These are phyloP conservation scores for Drosophila prolongata DNA, from an alignment of 2,888 invertebrate species.

Conservation along the genomic window DNA sequence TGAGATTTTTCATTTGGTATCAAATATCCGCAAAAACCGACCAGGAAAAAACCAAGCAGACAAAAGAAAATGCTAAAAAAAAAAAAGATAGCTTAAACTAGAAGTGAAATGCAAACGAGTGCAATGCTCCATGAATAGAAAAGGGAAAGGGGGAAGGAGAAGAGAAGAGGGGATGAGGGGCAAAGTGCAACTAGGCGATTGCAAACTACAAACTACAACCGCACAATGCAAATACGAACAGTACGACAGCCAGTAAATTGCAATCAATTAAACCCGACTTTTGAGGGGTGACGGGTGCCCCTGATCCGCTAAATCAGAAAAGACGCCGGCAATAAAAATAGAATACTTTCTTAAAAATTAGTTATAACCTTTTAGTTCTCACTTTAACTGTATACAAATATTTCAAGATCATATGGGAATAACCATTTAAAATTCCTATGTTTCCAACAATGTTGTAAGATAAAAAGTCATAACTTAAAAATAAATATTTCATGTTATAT, in stretches of 20 bases:
- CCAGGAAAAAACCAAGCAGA: constrained; percentile 28
- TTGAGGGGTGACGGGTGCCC: constrained; percentile 34
- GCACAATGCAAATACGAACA: constrained; percentile 43
- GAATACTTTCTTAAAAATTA: background rate
- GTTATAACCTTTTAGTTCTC: too few relatives aligned
- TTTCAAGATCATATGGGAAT: too few relatives aligned
- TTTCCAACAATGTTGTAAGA: too few relatives aligned
- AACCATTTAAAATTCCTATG: too few relatives aligned
- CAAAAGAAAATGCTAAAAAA: constrained; percentile 25
- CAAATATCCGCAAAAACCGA: constrained; percentile 50
- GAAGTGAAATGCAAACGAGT: constrained; percentile 41
- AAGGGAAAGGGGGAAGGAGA: background rate
- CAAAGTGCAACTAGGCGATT: constrained; percentile 35
- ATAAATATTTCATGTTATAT: too few relatives aligned
- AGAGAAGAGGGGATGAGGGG: background rate
- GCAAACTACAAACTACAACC: constrained; percentile 23
- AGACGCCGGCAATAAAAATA: constrained; percentile 17
- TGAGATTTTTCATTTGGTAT: constrained; percentile 58
- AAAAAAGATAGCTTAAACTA: constrained; percentile 18
- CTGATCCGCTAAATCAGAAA: constrained; percentile 48
- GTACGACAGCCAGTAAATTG: constrained; percentile 57
- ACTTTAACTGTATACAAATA: too few relatives aligned
- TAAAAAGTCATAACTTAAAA: too few relatives aligned
- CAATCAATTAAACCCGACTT: constrained; percentile 66
- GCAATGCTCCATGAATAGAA: constrained; percentile 33